phyloP scores from a whole-genome alignment of 2,888 invertebrate genomes.

The Phymatocera aterrima region DNA sequence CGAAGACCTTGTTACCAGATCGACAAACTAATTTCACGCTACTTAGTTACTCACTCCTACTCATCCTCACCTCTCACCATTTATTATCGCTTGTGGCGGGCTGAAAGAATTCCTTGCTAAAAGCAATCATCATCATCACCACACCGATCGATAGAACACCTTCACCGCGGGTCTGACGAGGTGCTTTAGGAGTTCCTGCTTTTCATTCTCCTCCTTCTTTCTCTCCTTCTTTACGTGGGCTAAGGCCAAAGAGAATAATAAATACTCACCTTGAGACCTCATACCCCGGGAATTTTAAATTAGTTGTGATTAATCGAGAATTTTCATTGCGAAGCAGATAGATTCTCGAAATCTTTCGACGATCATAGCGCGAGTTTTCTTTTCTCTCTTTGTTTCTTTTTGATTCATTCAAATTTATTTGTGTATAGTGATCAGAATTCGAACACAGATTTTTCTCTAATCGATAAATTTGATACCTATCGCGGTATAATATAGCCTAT shows the following conservation, averaged over 20 bases:
- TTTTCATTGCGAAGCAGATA: slow-evolving; percentile 19
- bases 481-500: not conserved
- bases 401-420: slow-evolving; percentile 8
- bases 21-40: slow-evolving; percentile 22
- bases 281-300: slow-evolving; percentile 8
- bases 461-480: slow-evolving; percentile 22
- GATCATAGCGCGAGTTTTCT: not conserved
- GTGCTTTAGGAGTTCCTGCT: not conserved
- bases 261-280: slow-evolving; percentile 5
- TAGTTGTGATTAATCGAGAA: not conserved
- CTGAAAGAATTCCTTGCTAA: slow-evolving; percentile 2
- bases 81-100: not conserved
- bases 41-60: not conserved
- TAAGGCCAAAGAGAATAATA: not conserved
- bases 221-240: not conserved
- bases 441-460: not conserved
- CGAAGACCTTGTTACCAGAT: slow-evolving; percentile 22
- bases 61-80: not conserved
- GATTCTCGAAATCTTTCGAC: not conserved
- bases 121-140: slow-evolving; percentile 16
- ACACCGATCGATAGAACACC: slow-evolving; percentile 24
- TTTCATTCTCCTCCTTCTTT: too few species aligned
- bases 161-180: slow-evolving; percentile 16
- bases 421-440: slow-evolving; percentile 10
- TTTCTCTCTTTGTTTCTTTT: not conserved